Base-by-base conservation (phyloP, 1,140 invertebrate genomes). In the Brachionus rotundiformis region DNA sequence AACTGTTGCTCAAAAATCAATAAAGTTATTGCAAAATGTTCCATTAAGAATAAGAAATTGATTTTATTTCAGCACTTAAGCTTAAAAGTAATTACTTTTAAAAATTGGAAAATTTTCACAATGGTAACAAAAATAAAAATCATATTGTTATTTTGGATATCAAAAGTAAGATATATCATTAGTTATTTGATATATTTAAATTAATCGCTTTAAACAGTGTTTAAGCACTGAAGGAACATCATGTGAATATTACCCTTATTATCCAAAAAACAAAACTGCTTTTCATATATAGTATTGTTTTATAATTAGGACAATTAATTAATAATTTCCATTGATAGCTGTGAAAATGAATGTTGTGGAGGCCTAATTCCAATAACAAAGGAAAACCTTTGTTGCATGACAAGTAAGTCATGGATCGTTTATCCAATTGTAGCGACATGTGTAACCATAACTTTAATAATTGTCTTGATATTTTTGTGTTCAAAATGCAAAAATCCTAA, bases 291-390 rank as follows among this genome's bases (percentile, higher is more conserved):
- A 54, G 47, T 54, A 54, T 4, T 8, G 8, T 54, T 23, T 23
- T 7, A 19, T 7, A 10, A 19, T 19, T 8, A 19, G 7, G 8
- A 7, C 8, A 23, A 54, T 7, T 7, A 8, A 19, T 19, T 54
- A 25, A 54, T 23, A 8, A 8, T 54, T 54, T 54, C 1, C 39
- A 41, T n/a, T n/a, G n/a, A n/a, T 54, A 68, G 63, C 8, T 68
- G 63, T 36, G 16, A 41, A 19, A 68, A 68, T 36, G 63, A 36
- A 33, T 68, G 63, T n/a, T 68, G 63, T 68, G 63, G 63, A 36
- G 63, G 63, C n/a, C 16, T 1, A 33, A n/a, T 19, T 36, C 63
- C 63, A 68, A 31, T 68, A 2, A 68, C 27, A 36, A 68, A 68
- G 36, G 63, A 68, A 19, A 68, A 68, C 8, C 19, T 68, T 3